Conservation (phyloP, 2,113 vertebrate genomes). For the Microcebus griseorufus region DNA sequence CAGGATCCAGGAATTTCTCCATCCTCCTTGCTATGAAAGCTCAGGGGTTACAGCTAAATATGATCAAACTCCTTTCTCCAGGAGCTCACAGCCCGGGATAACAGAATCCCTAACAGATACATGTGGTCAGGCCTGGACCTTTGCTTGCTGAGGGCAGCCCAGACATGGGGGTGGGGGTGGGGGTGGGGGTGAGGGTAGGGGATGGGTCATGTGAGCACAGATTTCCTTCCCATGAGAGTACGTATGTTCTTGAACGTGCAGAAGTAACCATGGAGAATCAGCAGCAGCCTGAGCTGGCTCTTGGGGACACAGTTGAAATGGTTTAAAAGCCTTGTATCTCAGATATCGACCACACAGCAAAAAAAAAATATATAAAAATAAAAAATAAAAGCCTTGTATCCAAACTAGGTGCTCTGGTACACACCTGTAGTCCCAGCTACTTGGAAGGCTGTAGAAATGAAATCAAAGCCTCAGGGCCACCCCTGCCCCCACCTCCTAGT, state of each 20-base stretch:
- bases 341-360: too few species aligned
- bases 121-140: not conserved
- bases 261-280: not conserved
- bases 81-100: not conserved
- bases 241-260: rapidly evolving
- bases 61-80: not conserved
- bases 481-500: too few species aligned
- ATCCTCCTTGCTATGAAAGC: not conserved
- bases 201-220: not conserved
- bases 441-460: not conserved
- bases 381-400: not conserved
- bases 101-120: not conserved
- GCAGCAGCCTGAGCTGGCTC: not conserved
- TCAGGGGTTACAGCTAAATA: not conserved
- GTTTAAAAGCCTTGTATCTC: too few species aligned
- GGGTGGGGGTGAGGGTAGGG: too few species aligned
- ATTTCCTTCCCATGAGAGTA: not conserved
- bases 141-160: not conserved
- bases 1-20: not conserved
- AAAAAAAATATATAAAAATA: too few species aligned
- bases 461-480: too few species aligned
- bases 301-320: not conserved
- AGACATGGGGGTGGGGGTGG: not conserved
- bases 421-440: not conserved
- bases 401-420: not conserved